Base-by-base conservation (phyloP, 2,888 invertebrate genomes). In the Microchrysa polita region DNA sequence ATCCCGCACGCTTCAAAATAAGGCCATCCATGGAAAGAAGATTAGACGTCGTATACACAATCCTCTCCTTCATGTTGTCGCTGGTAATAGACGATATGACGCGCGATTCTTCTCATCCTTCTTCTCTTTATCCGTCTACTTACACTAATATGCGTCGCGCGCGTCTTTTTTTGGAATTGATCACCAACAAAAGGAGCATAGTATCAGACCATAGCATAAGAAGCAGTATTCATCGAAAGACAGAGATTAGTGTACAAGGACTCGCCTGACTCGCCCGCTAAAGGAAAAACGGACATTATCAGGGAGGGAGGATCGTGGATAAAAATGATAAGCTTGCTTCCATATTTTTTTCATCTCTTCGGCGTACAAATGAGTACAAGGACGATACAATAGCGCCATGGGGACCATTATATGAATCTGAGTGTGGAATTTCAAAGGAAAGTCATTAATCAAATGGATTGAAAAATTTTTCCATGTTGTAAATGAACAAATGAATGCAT, bases 361-460 rank as follows among this genome's bases (percentile, higher is more conserved):
- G n/a, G n/a, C n/a, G n/a, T 16, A 40, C 61, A 61, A 61, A 61
- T 61, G 61, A 61, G 12, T 61, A 61, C 40, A 61, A 61, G 61
- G 61, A 61, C 61, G 22, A 59, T 22, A 61, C 61, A 23, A 27
- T 18, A 12, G 10, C 40, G 16, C 40, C 18, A n/a, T 48, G 16
- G 23, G 40, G 61, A 61, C 61, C 40, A 61, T 61, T 40, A 61
- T 34, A 40, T n/a, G 61, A 61, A 16, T 40, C 34, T 61, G 40
- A 40, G 40, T 14, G 61, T 61, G 61, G 23, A 61, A 18, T 40
- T 34, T 23, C 7, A 61, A 61, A 61, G 61, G 27, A 61, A 61
- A 61, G 61, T 61, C 61, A 61, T 61, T 61, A 61, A 61, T 61
- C 61, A 61, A 61, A 61, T 61, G 61, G 61, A 61, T 61, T 40